These are phyloP conservation scores for Nannoperca obscura DNA, from an alignment of 2,797 vertebrate genomes.

Conservation along the genomic window DNA sequence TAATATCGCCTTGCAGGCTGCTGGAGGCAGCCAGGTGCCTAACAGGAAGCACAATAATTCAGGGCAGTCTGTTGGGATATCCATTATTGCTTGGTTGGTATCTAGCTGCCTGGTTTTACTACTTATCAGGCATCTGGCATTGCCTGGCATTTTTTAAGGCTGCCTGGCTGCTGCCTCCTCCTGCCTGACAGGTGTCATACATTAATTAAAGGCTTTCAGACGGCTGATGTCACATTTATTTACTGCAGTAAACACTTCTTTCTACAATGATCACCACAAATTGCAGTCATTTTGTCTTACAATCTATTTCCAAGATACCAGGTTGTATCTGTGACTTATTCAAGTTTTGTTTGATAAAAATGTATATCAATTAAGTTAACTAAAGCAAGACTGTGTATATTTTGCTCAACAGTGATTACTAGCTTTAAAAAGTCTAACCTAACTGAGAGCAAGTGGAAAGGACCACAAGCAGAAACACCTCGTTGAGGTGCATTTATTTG, in stretches of 20 bases:
- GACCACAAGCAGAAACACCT: not conserved
- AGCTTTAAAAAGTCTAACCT: not conserved
- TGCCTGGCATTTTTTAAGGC: conserved; percentile 38
- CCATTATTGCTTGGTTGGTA: conserved; percentile 36
- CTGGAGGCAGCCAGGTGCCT: conserved; percentile 33
- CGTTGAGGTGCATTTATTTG: no score
- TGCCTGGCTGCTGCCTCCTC: conserved; percentile 32
- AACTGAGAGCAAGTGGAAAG: not conserved
- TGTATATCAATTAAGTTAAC: not conserved
- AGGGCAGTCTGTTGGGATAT: conserved; percentile 42
- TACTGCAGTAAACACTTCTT: not conserved
- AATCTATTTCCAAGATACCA: not conserved
- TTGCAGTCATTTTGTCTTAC: not conserved
- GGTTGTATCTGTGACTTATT: not conserved
- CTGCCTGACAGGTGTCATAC: not conserved
- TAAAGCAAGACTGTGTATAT: not conserved
- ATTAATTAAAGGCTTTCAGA: not conserved
- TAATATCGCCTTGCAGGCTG: conserved; percentile 16
- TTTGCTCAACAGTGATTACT: not conserved
- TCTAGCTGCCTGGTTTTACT: conserved; percentile 51
- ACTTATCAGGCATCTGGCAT: conserved; percentile 60
- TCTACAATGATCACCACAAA: not conserved
- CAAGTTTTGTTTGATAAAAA: not conserved
- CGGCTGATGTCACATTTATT: conserved; percentile 6
- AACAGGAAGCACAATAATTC: conserved; percentile 48